Conservation (phyloP, 1,140 invertebrate species). For the Achroia grisella region DNA sequence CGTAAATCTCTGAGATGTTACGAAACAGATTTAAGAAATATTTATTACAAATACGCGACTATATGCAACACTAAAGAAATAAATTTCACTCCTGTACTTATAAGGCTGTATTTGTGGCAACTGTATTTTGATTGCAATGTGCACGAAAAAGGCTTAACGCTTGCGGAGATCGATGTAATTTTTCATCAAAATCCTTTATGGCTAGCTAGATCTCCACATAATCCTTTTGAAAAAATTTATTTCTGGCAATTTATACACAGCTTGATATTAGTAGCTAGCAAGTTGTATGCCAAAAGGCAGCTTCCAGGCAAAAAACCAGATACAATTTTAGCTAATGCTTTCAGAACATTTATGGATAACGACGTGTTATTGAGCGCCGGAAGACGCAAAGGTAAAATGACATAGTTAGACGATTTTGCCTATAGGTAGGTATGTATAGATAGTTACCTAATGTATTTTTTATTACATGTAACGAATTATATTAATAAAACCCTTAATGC, state of each 20-base stretch:
- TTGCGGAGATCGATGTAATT: constrained; percentile 68
- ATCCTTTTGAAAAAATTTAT: constrained; percentile 76
- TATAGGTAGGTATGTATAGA: too few species aligned
- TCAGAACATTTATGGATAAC: constrained; percentile 68
- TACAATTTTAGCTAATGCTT: constrained; percentile 61
- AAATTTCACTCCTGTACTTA: constrained; percentile 59
- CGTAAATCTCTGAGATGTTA: constrained; percentile 59
- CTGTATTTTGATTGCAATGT: constrained; percentile 73
- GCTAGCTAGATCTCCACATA: constrained; percentile 53
- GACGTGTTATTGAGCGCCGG: constrained; percentile 57
- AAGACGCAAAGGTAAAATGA: constrained; percentile 53
- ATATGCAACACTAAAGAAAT: constrained; percentile 55
- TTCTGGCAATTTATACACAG: constrained; percentile 76
- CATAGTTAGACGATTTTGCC: too few species aligned
- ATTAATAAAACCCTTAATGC: too few species aligned
- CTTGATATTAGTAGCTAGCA: constrained; percentile 67
- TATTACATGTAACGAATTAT: background rate
- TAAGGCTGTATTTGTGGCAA: constrained; percentile 75
- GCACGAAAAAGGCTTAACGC: constrained; percentile 57
- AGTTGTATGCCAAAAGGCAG: constrained; percentile 54
- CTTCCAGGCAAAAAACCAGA: constrained; percentile 44
- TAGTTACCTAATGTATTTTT: constrained; percentile 2
- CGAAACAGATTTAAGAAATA: constrained; percentile 57
- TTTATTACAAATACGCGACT: constrained; percentile 70
- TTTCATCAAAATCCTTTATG: constrained; percentile 59